A percentile compares a stretch with the other conserved stretches of the same genome.
phyloP scores from a whole-genome alignment of 2,797 vertebrate genomes.

The Trichosurus vulpecula region DNA sequence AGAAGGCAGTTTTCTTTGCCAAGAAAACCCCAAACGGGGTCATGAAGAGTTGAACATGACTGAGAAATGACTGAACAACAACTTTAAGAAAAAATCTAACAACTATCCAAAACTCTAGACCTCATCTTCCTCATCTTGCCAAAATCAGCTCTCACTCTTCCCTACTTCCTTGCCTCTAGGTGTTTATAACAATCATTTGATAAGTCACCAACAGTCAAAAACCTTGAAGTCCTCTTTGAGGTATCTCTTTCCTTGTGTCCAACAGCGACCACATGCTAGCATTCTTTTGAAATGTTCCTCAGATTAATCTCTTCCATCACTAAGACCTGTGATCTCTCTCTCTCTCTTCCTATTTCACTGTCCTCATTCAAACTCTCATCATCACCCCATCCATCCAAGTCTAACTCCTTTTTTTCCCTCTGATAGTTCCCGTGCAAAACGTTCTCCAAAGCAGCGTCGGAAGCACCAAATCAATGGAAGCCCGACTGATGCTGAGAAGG shows the following conservation, averaged over 20 bases:
- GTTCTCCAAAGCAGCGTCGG: slow-evolving; percentile 92
- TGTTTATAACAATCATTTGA: not conserved
- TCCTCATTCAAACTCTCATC: not conserved
- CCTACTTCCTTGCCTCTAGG: not conserved
- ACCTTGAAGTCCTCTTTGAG: not conserved
- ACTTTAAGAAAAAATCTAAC: not conserved
- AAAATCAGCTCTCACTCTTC: not conserved
- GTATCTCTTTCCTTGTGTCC: not conserved
- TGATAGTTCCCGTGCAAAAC: slow-evolving; percentile 90
- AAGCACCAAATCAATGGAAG: slow-evolving; percentile 92
- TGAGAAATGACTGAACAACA: not conserved
- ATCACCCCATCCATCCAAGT: not conserved
- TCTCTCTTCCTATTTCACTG: not conserved
- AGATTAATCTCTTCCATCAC: not conserved
- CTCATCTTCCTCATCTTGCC: not conserved
- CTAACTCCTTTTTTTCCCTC: not conserved
- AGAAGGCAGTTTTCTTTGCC: not conserved
- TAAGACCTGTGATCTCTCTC: not conserved
- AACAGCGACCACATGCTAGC: not conserved
- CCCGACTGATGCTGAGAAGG: slow-evolving; percentile 92
- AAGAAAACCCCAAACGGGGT: not conserved
- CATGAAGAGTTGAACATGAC: not conserved
- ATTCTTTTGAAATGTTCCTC: not conserved
- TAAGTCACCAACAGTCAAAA: not conserved
- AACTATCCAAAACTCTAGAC: not conserved